Percentiles rank a stretch among this genome's conserved stretches.
Evolutionary conservation across 2,888 invertebrate species (phyloP).

Genomic region (Calliopum simillimum): DNA sequence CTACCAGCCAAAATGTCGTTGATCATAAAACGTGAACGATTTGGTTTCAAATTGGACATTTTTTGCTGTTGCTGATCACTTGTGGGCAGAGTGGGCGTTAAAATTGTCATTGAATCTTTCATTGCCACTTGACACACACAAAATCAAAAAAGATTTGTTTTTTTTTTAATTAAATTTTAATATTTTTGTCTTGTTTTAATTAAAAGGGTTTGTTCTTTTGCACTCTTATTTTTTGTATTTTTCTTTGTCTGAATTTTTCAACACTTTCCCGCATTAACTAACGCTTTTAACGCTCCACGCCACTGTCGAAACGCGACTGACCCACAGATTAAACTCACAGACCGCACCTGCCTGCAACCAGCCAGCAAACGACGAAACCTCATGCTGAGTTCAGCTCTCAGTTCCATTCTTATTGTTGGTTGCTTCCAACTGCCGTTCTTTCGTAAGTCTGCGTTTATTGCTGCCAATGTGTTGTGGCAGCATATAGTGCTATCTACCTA

Average conservation of each 20-base stretch:
- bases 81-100: constrained; percentile 56
- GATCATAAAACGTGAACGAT: constrained; percentile 64
- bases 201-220: constrained; percentile 21
- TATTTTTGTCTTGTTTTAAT: constrained; percentile 9
- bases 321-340: not conserved
- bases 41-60: constrained; percentile 60
- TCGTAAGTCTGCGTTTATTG: not conserved
- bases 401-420: constrained; percentile 32
- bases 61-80: constrained; percentile 47
- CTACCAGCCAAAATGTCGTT: constrained; percentile 63
- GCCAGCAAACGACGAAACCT: too few species aligned
- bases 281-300: constrained; percentile 54
- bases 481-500: not conserved
- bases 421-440: constrained; percentile 36
- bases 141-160: constrained; percentile 11
- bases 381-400: not conserved
- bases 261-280: constrained; percentile 12
- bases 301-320: constrained; percentile 64
- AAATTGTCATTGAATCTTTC: constrained; percentile 65
- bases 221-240: not conserved
- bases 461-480: constrained; percentile 28
- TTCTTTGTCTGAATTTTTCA: constrained; percentile 24
- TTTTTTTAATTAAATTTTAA: constrained; percentile 13
- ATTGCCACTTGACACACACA: constrained; percentile 49
- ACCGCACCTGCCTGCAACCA: constrained; percentile 63